Evolutionary conservation across 2,888 invertebrate species (phyloP).

Genomic region (Taenaris catops): DNA sequence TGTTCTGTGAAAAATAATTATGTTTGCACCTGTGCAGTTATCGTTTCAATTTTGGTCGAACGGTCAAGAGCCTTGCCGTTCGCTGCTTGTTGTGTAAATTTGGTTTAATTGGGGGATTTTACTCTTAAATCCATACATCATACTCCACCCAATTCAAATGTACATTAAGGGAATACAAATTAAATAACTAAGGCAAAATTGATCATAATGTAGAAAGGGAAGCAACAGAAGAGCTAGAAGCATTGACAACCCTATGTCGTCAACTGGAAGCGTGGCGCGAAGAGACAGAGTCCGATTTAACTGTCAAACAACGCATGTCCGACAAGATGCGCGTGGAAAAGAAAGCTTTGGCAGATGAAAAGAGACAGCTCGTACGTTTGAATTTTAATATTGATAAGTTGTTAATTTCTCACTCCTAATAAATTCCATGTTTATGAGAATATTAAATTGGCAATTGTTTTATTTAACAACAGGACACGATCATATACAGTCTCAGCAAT

Average conservation of each 20-base stretch:
- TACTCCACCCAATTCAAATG: too few relatives aligned
- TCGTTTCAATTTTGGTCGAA: too few relatives aligned
- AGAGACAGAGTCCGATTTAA: slow-evolving; percentile 81
- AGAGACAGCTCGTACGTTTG: slow-evolving; percentile 71
- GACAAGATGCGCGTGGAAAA: slow-evolving; percentile 82
- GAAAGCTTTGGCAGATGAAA: slow-evolving; percentile 73
- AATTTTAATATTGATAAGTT: slow-evolving; percentile 10
- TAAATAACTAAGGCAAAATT: neutral
- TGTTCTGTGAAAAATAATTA: too few relatives aligned
- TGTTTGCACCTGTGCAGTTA: too few relatives aligned
- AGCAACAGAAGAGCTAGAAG: slow-evolving; percentile 78
- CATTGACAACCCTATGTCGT: slow-evolving; percentile 71
- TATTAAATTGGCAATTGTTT: too few relatives aligned
- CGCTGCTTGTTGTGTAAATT: too few relatives aligned
- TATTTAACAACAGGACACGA: slow-evolving; percentile 71
- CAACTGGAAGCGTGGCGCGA: slow-evolving; percentile 82
- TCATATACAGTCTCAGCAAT: slow-evolving; percentile 83
- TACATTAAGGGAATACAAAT: too few relatives aligned
- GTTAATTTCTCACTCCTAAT: too few relatives aligned
- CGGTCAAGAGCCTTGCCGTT: too few relatives aligned
- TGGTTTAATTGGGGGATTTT: too few relatives aligned
- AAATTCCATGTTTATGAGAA: too few relatives aligned
- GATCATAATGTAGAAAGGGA: slow-evolving; percentile 62
- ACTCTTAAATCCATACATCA: too few relatives aligned
- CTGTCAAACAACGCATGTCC: slow-evolving; percentile 82